Evolutionary conservation across 2,888 invertebrate species (phyloP).

Genomic region (Cyclophora albipunctata): DNA sequence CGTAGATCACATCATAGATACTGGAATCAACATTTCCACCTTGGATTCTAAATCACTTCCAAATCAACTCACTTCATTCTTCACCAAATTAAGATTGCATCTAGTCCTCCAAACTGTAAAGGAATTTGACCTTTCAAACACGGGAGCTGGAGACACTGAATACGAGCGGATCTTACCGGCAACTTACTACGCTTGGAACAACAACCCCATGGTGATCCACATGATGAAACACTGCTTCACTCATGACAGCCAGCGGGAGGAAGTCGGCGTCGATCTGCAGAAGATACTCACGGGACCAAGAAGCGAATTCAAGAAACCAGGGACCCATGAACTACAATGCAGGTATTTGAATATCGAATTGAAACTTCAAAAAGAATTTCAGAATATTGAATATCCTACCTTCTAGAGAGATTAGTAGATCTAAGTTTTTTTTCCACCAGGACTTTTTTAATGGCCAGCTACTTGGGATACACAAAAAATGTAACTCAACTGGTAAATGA

Average conservation of each 20-base stretch:
- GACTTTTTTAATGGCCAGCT: conserved; percentile 51
- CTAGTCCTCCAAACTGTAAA: too few relatives aligned
- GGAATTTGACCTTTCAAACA: too few relatives aligned
- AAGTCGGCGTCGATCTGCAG: conserved; percentile 24
- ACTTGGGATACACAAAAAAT: conserved; percentile 38
- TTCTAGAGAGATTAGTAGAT: too few relatives aligned
- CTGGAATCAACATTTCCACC: too few relatives aligned
- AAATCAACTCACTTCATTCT: too few relatives aligned
- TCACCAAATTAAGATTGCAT: too few relatives aligned
- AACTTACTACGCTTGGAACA: conserved; percentile 68
- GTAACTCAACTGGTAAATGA: conserved; percentile 53
- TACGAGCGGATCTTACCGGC: too few relatives aligned
- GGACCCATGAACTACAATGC: conserved; percentile 47
- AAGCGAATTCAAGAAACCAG: conserved; percentile 36
- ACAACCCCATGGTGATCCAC: conserved; percentile 48
- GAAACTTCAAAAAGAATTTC: too few relatives aligned
- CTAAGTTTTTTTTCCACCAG: conserved; percentile 22
- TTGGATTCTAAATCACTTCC: too few relatives aligned
- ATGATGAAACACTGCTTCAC: conserved; percentile 69
- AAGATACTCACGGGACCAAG: conserved; percentile 43
- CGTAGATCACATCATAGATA: too few relatives aligned
- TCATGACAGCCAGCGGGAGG: conserved; percentile 47
- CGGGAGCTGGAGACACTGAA: too few relatives aligned
- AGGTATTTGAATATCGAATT: conserved; percentile 27
- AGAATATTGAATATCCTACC: too few relatives aligned